Percentiles rank a stretch among this genome's conserved stretches.
Conservation (phyloP, 2,797 vertebrate species). For the Enteromius treurensis region DNA sequence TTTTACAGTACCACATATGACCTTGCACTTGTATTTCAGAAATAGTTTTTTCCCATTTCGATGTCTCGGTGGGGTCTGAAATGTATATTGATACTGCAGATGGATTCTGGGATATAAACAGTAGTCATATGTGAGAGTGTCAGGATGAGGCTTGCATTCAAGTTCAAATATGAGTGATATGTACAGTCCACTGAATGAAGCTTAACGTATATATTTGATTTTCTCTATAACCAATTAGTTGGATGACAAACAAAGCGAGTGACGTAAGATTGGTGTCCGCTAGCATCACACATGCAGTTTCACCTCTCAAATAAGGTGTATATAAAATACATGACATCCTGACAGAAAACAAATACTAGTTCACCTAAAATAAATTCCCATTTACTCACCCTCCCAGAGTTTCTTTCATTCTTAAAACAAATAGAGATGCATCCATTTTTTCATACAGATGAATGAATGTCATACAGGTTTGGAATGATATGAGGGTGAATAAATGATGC, state of each 20-base stretch:
- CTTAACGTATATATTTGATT: not conserved
- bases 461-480: not conserved
- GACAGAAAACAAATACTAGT: not conserved
- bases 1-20: constrained; percentile 21
- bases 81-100: not conserved
- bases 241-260: not conserved
- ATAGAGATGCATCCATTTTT: not conserved
- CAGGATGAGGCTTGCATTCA: constrained; percentile 35
- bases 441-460: not conserved
- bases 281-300: constrained; percentile 29
- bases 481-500: constrained; percentile 7
- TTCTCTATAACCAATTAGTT: not conserved
- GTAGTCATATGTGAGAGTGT: constrained; percentile 15
- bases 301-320: not conserved
- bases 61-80: not conserved
- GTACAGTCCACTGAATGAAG: not conserved
- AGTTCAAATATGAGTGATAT: constrained; percentile 36
- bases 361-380: not conserved
- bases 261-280: not conserved
- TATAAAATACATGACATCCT: constrained; percentile 28
- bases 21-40: not conserved
- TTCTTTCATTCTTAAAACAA: not conserved
- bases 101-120: not conserved
- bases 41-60: not conserved
- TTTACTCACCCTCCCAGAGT: not conserved